phyloP scores from a whole-genome alignment of 2,797 vertebrate genomes.

The Hylomyscus alleni region DNA sequence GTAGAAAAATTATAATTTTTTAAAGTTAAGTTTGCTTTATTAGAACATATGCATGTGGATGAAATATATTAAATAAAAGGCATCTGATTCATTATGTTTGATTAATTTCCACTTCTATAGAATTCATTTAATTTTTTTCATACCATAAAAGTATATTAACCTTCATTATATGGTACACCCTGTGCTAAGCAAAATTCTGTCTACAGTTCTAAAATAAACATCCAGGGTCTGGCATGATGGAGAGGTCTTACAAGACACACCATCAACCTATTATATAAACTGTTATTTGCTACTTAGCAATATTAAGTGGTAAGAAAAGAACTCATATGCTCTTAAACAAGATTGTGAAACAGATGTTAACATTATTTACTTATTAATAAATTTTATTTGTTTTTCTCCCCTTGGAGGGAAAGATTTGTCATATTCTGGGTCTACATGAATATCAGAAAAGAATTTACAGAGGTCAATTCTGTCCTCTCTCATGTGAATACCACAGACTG shows the following conservation, averaged over 20 bases:
- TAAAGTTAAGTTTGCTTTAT: not conserved
- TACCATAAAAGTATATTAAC: not conserved
- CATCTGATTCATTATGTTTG: not conserved
- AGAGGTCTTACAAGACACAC: not conserved
- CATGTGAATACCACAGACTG: not conserved
- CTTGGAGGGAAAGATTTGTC: not conserved
- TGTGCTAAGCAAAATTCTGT: not conserved
- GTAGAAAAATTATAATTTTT: not conserved
- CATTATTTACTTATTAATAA: not conserved
- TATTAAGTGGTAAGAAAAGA: not conserved
- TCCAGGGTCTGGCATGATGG: not conserved
- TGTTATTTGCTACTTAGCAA: not conserved
- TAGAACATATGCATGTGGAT: not conserved
- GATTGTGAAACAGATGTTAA: not conserved
- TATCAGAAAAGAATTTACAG: not conserved
- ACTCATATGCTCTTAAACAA: not conserved
- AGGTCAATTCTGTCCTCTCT: not conserved
- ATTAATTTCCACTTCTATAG: not conserved
- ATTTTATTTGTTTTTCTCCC: not conserved
- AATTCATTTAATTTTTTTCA: not conserved
- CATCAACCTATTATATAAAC: not conserved
- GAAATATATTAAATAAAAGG: not conserved
- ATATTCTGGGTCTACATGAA: not conserved
- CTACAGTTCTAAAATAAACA: not conserved
- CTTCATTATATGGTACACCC: not conserved